Evolutionary conservation across 2,888 invertebrate genomes (phyloP).

Genomic region (Rhagium mordax): DNA sequence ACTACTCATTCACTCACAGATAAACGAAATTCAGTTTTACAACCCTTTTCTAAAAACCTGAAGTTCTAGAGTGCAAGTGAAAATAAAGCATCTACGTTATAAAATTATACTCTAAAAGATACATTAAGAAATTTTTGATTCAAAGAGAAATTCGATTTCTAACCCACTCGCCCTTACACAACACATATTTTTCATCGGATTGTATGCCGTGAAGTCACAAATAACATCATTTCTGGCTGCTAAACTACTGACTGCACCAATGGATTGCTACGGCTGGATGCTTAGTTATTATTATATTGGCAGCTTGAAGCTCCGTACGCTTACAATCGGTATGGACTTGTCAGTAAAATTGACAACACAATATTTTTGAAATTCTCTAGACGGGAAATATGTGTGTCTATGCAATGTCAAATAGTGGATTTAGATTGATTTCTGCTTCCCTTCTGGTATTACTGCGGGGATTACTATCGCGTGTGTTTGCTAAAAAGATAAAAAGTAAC

Average conservation of each 20-base stretch:
- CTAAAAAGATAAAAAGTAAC: too few species aligned
- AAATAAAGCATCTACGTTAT: too few species aligned
- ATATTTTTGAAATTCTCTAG: background rate
- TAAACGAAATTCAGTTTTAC: too few species aligned
- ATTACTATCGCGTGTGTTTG: background rate
- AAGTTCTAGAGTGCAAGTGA: too few species aligned
- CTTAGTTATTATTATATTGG: background rate
- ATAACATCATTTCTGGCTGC: constrained; percentile 5
- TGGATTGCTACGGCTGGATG: background rate
- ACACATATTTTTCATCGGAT: background rate
- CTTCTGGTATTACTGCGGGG: background rate
- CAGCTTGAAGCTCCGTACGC: background rate
- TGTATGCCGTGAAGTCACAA: constrained; percentile 11
- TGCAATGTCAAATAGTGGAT: background rate
- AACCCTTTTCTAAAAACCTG: too few species aligned
- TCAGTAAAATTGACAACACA: background rate
- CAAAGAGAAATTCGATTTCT: background rate
- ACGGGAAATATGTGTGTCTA: background rate
- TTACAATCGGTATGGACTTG: background rate
- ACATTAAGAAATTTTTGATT: background rate
- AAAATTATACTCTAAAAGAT: too few species aligned
- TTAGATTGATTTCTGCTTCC: background rate
- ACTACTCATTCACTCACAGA: too few species aligned
- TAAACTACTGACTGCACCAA: background rate
- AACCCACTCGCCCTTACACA: background rate